Conservation (phyloP, 1,140 invertebrate genomes). For the Parasteatoda tepidariorum region DNA sequence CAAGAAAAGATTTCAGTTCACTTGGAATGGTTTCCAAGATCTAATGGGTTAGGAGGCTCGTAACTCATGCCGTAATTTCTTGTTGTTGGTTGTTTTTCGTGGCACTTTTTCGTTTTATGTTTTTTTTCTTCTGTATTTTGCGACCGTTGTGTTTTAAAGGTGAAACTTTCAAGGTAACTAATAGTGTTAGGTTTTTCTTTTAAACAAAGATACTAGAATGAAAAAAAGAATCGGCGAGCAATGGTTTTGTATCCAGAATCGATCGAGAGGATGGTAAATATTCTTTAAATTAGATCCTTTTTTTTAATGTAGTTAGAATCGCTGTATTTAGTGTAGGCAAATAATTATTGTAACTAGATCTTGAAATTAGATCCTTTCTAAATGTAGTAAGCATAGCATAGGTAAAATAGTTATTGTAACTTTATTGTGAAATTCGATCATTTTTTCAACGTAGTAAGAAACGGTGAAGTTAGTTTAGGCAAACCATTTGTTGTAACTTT, state of each 20-base stretch:
- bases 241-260: background rate
- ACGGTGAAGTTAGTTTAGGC: too few relatives aligned
- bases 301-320: too few relatives aligned
- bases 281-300: too few relatives aligned
- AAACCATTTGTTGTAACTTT: too few relatives aligned
- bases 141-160: background rate
- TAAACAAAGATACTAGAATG: conserved; percentile 13
- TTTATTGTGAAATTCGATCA: too few relatives aligned
- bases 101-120: background rate
- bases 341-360: too few relatives aligned
- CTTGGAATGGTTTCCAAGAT: conserved; percentile 18
- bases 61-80: conserved; percentile 34
- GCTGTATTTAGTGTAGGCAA: too few relatives aligned
- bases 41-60: conserved; percentile 25
- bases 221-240: background rate
- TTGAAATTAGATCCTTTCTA: too few relatives aligned
- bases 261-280: too few relatives aligned
- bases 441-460: too few relatives aligned
- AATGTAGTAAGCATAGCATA: too few relatives aligned
- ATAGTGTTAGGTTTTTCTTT: conserved; percentile 3
- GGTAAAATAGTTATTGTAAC: too few relatives aligned
- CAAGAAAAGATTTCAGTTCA: background rate
- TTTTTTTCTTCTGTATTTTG: background rate
- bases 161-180: background rate
- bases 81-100: conserved; percentile 13